Base-by-base conservation (phyloP, 2,888 invertebrate genomes). In the Endotricha flammealis region DNA sequence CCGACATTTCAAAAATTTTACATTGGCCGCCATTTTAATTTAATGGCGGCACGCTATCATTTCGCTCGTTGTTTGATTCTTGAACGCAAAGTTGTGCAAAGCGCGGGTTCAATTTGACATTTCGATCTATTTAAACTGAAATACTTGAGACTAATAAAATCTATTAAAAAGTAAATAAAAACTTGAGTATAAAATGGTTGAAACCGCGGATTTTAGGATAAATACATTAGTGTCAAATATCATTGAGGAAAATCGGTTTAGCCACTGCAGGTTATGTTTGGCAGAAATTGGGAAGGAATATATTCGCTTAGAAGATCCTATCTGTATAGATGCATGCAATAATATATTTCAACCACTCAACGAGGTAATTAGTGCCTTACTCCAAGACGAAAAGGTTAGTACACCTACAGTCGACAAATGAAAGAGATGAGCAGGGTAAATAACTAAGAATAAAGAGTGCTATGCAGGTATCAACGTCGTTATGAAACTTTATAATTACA, bases 231-330 rank as follows among this genome's bases (percentile, higher is more conserved):
- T 85, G n/a, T 65, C 65, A 1, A 75, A 77, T 50, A 57, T 85
- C 22, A 41, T 82, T 4, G 70, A 57, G 28, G 65, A 69, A 45
- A 75, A 76, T 29, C 59, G 52, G 16, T 74, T 59, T 39, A 79
- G 69, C 34, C 67, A 83, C 64, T 85, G 85, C 50, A 80, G 83
- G 74, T 76, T 85, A 76, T 85, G 85, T 50, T 48, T 82, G 29
- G 63, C 64, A 36, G 45, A 42, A 35, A 67, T 80, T 23, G 44
- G 59, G 30, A 60, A 55, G 10, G 43, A 66, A 14, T 48, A 58
- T 5, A 10, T 81, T 69, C 28, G 62, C 24, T 71, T 82, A 34
- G 49, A 66, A 6, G 80, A 83, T 46, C 50, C 53, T 22, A 64
- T 81, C 3, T 58, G 61, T 1, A 37, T 65, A 20, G 58, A 69